These are phyloP conservation scores for Archips crataeganus DNA, from an alignment of 2,888 invertebrate species.

Conservation along the genomic window DNA sequence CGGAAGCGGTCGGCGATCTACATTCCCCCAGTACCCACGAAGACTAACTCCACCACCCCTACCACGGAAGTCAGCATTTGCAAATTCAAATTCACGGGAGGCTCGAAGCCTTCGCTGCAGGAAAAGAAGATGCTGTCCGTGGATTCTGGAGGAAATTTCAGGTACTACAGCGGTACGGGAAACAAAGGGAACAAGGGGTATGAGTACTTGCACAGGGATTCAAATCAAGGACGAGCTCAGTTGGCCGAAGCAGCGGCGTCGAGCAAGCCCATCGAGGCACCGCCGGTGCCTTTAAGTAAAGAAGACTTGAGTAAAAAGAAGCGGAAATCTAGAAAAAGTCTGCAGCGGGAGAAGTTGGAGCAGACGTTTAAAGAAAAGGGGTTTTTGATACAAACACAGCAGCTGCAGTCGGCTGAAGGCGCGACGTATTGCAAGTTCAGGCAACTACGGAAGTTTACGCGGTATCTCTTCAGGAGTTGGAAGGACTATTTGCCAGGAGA, in stretches of 20 bases:
- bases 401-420: slow-evolving; percentile 96
- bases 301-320: slow-evolving; percentile 86
- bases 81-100: slow-evolving; percentile 97
- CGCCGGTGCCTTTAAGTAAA: slow-evolving; percentile 52
- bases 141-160: slow-evolving; percentile 94
- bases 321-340: slow-evolving; percentile 92
- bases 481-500: slow-evolving; percentile 96
- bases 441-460: slow-evolving; percentile 95
- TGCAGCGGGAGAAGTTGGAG: slow-evolving; percentile 94
- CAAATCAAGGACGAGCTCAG: slow-evolving; percentile 81
- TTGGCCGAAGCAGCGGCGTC: slow-evolving; percentile 56
- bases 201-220: slow-evolving; percentile 91
- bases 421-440: slow-evolving; percentile 97
- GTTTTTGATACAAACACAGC: slow-evolving; percentile 96
- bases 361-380: slow-evolving; percentile 97
- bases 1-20: slow-evolving; percentile 93
- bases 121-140: slow-evolving; percentile 97
- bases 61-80: slow-evolving; percentile 96
- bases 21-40: slow-evolving; percentile 92
- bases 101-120: slow-evolving; percentile 94
- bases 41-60: slow-evolving; percentile 90
- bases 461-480: slow-evolving; percentile 96
- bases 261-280: slow-evolving; percentile 52
- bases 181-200: slow-evolving; percentile 93
- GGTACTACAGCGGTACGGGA: slow-evolving; percentile 94